Evolutionary conservation across 2,113 vertebrate species (phyloP).

Genomic region (Pterocles orientalis): DNA sequence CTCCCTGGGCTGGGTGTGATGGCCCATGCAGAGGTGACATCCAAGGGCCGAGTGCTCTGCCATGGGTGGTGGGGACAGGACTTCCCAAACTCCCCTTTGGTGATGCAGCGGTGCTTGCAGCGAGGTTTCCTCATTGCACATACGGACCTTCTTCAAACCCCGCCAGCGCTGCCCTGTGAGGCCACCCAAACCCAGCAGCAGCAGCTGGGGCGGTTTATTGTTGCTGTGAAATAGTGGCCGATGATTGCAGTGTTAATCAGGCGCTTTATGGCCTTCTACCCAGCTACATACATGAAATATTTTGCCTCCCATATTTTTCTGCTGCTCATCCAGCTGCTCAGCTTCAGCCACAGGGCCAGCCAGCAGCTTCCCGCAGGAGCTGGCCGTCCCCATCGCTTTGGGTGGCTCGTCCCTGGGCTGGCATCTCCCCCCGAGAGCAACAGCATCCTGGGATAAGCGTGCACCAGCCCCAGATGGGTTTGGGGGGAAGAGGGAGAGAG

Average conservation of each 20-base stretch:
- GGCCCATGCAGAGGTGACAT: not conserved
- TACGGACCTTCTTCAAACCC: not conserved
- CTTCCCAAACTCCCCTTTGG: not conserved
- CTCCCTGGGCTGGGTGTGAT: not conserved
- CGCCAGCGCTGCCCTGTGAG: not conserved
- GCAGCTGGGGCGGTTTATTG: not conserved
- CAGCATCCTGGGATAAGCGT: accelerated
- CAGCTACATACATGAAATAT: not conserved
- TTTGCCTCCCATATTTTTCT: not conserved
- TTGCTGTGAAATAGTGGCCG: not conserved
- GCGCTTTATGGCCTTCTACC: not conserved
- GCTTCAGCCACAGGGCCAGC: not conserved
- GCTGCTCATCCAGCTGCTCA: not conserved
- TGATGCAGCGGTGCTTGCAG: accelerated
- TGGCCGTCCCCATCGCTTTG: not conserved
- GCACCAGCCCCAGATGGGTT: accelerated
- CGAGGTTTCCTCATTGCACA: not conserved
- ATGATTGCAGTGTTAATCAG: not conserved
- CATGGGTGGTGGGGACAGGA: not conserved
- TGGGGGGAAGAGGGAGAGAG: not conserved
- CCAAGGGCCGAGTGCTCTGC: not conserved
- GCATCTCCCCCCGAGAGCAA: not conserved
- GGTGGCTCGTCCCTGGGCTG: not conserved
- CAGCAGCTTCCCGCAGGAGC: not conserved
- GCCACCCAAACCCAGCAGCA: not conserved